Evolutionary conservation across 2,113 vertebrate genomes (phyloP), one percentile per base, ranked within the genome.

Genomic region (Hyperoodon ampullatus): DNA sequence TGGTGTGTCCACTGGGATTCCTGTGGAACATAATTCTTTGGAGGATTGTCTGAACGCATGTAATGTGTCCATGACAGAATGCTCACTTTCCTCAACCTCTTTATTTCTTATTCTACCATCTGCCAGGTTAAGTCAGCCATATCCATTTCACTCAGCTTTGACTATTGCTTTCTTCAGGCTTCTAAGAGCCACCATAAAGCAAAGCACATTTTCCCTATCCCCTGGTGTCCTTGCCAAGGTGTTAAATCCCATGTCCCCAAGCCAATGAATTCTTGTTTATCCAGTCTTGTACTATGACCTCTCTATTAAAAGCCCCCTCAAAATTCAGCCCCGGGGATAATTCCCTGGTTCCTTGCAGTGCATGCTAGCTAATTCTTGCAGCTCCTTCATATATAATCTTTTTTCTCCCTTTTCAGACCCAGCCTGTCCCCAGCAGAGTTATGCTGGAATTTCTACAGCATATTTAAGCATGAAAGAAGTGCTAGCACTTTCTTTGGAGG

Each of bases 211-310:
- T 60, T 80, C 26, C 50, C 66, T 85, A 14, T 80, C 18, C 26
- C 2, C 10, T 63, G 14, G 28, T 5, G 26, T 44, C 8, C 19
- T 88, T n/a, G 7, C 16, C 15, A 66, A 12, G 23, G 30, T 33
- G n/a, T 92, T 84, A 84, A 55, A 65, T 61, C 24, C 60, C 11
- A 10, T 55, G 8, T 35, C 3, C 18, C 19, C 26, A 97, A 80
- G n/a, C 85, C 94, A 94, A 44, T 89, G 58, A 85, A 74, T 89
- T 80, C 2, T 94, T 94, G 33, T 16, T 88, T 68, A 68, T 78
- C 42, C 3, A 50, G 6, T 72, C 78, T 95, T 94, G 66, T 61
- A 68, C 66, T 74, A 8, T 53, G n/a, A 74, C 58, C 19, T 93
- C 5, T 86, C 61, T 61, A 85, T 58, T 83, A 80, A 85, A 80